phyloP scores from a whole-genome alignment of 2,888 invertebrate species.

The Nudaria mundana region DNA sequence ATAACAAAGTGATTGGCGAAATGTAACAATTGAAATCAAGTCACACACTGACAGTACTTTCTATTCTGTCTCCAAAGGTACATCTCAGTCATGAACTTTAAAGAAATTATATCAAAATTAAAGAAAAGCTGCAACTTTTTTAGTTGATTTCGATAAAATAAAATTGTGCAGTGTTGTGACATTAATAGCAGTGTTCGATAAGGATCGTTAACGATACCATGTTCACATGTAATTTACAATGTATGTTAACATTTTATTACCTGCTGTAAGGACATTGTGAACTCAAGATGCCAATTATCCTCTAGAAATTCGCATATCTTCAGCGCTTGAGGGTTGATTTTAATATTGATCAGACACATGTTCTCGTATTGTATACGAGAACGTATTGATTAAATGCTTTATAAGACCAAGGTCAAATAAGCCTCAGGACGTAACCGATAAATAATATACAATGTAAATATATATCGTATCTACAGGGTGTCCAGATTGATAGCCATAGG shows the following conservation, averaged over 20 bases:
- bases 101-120: too few species aligned
- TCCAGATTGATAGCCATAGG: too few species aligned
- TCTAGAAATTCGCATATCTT: neutral
- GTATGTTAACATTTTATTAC: neutral
- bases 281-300: neutral
- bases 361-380: neutral
- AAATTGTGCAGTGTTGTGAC: constrained; percentile 14
- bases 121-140: too few species aligned
- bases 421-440: neutral
- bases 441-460: too few species aligned
- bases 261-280: neutral
- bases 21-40: too few species aligned
- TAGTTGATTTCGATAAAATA: too few species aligned
- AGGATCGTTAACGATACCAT: constrained; percentile 60
- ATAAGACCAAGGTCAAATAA: neutral
- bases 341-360: neutral
- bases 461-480: too few species aligned
- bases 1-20: too few species aligned
- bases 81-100: too few species aligned
- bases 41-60: too few species aligned
- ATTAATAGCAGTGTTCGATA: constrained; percentile 52
- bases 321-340: neutral
- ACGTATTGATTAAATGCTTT: too few species aligned
- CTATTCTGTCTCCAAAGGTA: too few species aligned
- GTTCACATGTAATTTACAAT: constrained; percentile 7